A percentile compares a stretch with the other conserved stretches of the same genome.
Evolutionary conservation across 2,113 vertebrate genomes (phyloP).

Genomic region (Leptodactylus fuscus): DNA sequence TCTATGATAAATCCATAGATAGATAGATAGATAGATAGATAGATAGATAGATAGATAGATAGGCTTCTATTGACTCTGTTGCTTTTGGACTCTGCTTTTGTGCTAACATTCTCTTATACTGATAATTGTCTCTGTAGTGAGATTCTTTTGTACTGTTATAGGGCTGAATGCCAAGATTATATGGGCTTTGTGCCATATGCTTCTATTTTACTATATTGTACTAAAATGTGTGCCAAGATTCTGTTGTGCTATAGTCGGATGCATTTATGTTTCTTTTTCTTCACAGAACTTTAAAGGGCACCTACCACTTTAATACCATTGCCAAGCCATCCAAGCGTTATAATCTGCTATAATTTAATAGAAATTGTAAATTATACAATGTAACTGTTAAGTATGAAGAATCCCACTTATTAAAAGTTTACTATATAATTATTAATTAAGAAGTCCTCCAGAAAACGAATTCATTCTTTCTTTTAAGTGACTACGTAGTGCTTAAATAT

Average conservation of each 20-base stretch:
- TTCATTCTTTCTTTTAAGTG: too few species aligned
- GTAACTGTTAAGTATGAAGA: too few species aligned
- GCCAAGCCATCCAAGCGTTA: too few species aligned
- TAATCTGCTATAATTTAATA: too few species aligned
- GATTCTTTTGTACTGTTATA: background rate
- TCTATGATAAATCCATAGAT: too few species aligned
- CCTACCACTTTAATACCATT: background rate
- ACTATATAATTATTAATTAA: too few species aligned
- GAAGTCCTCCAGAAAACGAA: too few species aligned
- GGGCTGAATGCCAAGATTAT: background rate
- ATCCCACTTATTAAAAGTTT: too few species aligned
- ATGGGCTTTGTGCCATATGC: background rate
- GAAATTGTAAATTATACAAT: too few species aligned
- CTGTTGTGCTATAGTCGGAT: background rate
- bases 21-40: too few species aligned
- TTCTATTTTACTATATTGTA: constrained; percentile 19
- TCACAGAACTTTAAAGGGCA: background rate
- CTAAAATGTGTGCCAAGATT: constrained; percentile 4
- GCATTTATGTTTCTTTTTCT: background rate
- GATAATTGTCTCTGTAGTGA: background rate
- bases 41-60: background rate
- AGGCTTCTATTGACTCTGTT: background rate
- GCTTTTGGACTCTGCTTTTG: background rate
- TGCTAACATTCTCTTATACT: too few species aligned
- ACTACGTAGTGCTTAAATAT: too few species aligned